Percentiles rank a stretch among this genome's conserved stretches.
Evolutionary conservation across 2,888 invertebrate genomes (phyloP).

Genomic region (Acanthococcus lagerstroemiae): DNA sequence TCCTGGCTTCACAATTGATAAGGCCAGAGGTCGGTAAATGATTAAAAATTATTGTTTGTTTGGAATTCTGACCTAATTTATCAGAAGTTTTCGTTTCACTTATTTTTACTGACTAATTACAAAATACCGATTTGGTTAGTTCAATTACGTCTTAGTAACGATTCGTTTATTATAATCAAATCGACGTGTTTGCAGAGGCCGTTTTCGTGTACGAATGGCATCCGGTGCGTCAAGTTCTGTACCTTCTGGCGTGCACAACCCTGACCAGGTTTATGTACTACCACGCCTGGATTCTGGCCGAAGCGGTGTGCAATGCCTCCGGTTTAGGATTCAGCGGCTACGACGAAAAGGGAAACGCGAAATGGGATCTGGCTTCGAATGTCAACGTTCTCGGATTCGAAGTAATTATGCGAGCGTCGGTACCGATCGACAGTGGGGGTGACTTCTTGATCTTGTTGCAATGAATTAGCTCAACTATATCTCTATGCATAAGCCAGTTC

Average conservation of each 20-base stretch:
- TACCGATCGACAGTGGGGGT: no score
- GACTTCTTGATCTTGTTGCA: no score
- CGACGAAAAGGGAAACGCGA: slow-evolving; percentile 58
- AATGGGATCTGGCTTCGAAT: slow-evolving; percentile 90
- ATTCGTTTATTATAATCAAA: neutral
- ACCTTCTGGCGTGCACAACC: slow-evolving; percentile 60
- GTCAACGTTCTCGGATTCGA: slow-evolving; percentile 82
- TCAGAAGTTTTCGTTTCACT: slow-evolving; percentile 9
- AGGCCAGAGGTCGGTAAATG: slow-evolving; percentile 18
- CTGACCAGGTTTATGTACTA: slow-evolving; percentile 86
- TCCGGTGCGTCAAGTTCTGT: slow-evolving; percentile 2
- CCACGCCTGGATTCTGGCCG: slow-evolving; percentile 92
- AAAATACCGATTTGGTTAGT: no score
- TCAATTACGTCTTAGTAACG: no score
- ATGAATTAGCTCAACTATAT: no score
- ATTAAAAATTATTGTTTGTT: no score
- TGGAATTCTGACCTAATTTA: no score
- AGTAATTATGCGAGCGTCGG: no score
- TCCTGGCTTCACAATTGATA: slow-evolving; percentile 1
- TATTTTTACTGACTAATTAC: no score
- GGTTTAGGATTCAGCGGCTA: slow-evolving; percentile 83
- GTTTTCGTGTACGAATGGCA: slow-evolving; percentile 21
- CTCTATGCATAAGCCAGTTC: no score
- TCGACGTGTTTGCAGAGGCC: neutral
- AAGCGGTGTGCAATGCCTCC: slow-evolving; percentile 88